phyloP scores from a whole-genome alignment of 2,113 vertebrate genomes.

The Dendrocopos noguchii region DNA sequence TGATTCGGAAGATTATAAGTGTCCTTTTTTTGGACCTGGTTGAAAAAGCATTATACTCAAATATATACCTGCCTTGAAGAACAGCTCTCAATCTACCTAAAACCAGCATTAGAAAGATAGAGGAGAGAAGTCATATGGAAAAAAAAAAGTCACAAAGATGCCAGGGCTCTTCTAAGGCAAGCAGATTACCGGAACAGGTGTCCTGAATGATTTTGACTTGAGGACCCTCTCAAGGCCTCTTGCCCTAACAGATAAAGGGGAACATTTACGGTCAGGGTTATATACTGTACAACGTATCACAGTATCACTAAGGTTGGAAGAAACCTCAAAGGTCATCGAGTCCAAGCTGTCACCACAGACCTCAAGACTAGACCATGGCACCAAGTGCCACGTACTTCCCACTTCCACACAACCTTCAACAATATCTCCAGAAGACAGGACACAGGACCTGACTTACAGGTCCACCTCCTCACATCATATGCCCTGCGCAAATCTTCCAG shows the following conservation, averaged over 20 bases:
- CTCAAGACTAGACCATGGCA: no score
- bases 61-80: neutral
- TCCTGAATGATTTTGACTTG: neutral
- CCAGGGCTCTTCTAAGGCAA: neutral
- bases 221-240: neutral
- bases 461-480: neutral
- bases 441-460: neutral
- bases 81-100: neutral
- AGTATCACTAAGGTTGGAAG: no score
- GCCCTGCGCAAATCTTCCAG: neutral
- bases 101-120: neutral
- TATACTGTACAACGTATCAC: neutral
- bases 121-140: neutral
- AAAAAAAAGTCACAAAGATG: neutral
- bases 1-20: neutral
- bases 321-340: no score
- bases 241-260: fast-evolving
- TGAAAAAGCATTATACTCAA: neutral
- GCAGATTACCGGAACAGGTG: neutral
- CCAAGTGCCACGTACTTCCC: neutral
- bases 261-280: neutral
- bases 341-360: no score
- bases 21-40: neutral
- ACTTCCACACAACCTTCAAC: neutral
- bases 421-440: neutral